Evolutionary conservation across 2,113 vertebrate genomes (phyloP).

Genomic region (Thalassarche chlororhynchos): DNA sequence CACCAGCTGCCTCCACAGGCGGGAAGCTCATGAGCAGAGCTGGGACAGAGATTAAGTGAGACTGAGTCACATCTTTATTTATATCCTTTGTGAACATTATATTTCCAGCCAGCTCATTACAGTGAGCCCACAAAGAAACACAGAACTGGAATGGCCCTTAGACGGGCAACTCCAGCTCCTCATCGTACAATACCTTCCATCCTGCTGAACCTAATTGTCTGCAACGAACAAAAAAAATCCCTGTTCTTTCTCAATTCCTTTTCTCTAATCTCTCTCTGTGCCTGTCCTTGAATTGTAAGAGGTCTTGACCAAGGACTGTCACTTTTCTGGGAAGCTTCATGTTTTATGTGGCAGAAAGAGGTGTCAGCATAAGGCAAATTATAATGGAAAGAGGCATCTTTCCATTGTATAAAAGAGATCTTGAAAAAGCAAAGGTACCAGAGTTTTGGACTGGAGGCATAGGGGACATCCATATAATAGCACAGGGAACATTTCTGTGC

Average conservation of each 20-base stretch:
- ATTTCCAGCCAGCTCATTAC: neutral
- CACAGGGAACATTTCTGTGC: neutral
- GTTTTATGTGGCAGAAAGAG: neutral
- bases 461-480: neutral
- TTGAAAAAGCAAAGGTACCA: neutral
- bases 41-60: neutral
- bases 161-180: neutral
- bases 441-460: neutral
- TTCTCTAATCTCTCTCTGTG: neutral
- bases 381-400: neutral
- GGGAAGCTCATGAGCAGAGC: neutral
- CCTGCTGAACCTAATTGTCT: neutral
- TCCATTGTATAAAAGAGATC: neutral
- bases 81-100: neutral
- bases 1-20: neutral
- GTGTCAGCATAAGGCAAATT: neutral
- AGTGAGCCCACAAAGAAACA: neutral
- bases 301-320: neutral
- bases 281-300: neutral
- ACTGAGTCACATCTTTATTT: neutral
- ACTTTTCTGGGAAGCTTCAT: neutral
- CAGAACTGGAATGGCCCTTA: neutral
- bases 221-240: neutral
- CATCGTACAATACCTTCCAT: neutral
- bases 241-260: neutral